These are phyloP conservation scores for Brachionus angularis DNA, from an alignment of 1,140 invertebrate species.

Conservation along the genomic window DNA sequence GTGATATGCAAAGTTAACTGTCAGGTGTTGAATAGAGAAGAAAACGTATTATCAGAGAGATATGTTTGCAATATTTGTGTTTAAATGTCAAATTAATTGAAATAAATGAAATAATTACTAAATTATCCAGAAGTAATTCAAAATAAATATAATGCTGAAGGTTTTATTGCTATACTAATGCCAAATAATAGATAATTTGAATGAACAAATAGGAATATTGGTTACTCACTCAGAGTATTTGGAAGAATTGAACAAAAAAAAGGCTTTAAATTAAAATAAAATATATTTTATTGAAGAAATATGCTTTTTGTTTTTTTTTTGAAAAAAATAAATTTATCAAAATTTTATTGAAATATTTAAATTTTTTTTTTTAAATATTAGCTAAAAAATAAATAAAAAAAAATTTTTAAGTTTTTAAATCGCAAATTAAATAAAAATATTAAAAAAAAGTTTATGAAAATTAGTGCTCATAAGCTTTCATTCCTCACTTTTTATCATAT, in stretches of 20 bases:
- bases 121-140: conserved; percentile 34
- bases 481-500: too few relatives aligned
- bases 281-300: too few relatives aligned
- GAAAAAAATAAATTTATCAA: too few relatives aligned
- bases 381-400: too few relatives aligned
- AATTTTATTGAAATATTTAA: too few relatives aligned
- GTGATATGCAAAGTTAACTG: conserved; percentile 25
- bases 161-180: conserved; percentile 31
- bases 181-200: conserved; percentile 33
- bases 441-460: too few relatives aligned
- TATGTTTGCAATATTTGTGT: conserved; percentile 11
- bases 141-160: conserved; percentile 20
- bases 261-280: neutral
- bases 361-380: too few relatives aligned
- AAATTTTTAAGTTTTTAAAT: too few relatives aligned
- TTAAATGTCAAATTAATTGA: conserved; percentile 38
- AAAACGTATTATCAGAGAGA: neutral
- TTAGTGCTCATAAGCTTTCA: too few relatives aligned
- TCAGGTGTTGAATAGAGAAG: neutral
- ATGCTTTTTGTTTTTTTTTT: too few relatives aligned
- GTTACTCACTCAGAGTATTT: neutral
- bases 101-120: conserved; percentile 23
- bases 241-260: neutral
- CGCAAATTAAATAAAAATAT: too few relatives aligned
- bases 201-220: neutral